Evolutionary conservation across 2,113 vertebrate species (phyloP).

Genomic region (Apodemus speciosus): DNA sequence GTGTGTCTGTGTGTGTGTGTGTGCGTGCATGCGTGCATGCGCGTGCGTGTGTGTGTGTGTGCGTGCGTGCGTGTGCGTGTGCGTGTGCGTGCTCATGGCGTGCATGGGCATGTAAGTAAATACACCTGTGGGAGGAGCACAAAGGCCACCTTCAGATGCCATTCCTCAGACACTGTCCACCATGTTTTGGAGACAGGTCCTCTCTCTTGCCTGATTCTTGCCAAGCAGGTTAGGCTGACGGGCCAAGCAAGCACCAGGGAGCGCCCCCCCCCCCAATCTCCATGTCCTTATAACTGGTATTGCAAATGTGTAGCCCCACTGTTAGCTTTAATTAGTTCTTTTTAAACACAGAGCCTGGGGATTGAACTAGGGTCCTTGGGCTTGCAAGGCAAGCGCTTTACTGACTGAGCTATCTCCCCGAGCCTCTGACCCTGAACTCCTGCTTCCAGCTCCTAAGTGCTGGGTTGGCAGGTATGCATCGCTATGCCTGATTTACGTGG

Average conservation of each 20-base stretch:
- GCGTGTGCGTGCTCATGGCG: too few relatives aligned
- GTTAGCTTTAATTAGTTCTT: not conserved
- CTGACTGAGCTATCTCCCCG: not conserved
- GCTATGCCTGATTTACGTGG: not conserved
- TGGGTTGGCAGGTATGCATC: not conserved
- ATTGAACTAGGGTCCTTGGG: not conserved
- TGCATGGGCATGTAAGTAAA: not conserved
- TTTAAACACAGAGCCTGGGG: not conserved
- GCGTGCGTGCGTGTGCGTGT: not conserved
- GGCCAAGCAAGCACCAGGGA: too few relatives aligned
- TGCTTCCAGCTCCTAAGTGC: not conserved
- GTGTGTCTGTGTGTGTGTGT: not conserved
- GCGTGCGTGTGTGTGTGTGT: too few relatives aligned
- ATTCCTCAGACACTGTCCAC: not conserved
- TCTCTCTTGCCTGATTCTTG: too few relatives aligned
- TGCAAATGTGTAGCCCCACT: not conserved
- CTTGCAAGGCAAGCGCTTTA: not conserved
- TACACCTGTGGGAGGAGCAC: fast-evolving
- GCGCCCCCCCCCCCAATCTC: not conserved
- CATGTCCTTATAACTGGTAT: not conserved
- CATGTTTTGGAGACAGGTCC: not conserved
- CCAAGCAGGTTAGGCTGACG: not conserved
- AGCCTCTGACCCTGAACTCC: not conserved
- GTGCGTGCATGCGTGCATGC: too few relatives aligned
- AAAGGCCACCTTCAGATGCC: not conserved